Conservation (phyloP, 2,888 invertebrate species). For the Thecocarcelia acutangulata region DNA sequence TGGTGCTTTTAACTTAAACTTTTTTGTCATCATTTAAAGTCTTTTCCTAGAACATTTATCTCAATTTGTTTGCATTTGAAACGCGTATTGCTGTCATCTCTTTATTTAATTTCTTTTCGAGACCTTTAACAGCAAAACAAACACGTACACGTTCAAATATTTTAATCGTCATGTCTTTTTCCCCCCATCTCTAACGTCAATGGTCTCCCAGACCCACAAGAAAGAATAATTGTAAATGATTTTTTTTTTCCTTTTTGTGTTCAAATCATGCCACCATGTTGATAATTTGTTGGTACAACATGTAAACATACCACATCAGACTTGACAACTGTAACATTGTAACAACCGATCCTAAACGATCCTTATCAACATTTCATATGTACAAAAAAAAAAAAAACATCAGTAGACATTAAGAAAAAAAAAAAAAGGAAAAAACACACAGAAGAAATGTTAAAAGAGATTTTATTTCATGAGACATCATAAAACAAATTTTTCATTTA, state of each 20-base stretch:
- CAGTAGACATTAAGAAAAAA: neutral
- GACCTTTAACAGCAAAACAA: constrained; percentile 52
- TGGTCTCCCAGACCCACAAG: neutral
- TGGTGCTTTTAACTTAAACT: neutral
- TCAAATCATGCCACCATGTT: constrained; percentile 33
- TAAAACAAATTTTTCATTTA: constrained; percentile 49
- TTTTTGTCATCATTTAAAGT: neutral
- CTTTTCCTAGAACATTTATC: constrained; percentile 22
- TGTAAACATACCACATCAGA: constrained; percentile 56
- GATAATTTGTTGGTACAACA: constrained; percentile 18
- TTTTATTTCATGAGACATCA: constrained; percentile 11
- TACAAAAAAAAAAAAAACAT: constrained; percentile 5
- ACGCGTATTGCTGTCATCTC: constrained; percentile 58
- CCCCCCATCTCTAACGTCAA: neutral
- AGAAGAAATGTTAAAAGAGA: constrained; percentile 31
- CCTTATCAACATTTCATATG: constrained; percentile 57
- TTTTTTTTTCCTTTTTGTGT: constrained; percentile 5
- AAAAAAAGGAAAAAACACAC: neutral
- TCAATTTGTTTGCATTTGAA: constrained; percentile 63
- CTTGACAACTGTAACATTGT: constrained; percentile 39
- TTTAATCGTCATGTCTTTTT: constrained; percentile 12
- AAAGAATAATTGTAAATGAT: constrained; percentile 11
- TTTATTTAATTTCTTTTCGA: constrained; percentile 61
- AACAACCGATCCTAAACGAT: constrained; percentile 59
- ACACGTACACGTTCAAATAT: constrained; percentile 42